Evolutionary conservation across 2,888 invertebrate species (phyloP).

Genomic region (Orthonychiurus folsomi): DNA sequence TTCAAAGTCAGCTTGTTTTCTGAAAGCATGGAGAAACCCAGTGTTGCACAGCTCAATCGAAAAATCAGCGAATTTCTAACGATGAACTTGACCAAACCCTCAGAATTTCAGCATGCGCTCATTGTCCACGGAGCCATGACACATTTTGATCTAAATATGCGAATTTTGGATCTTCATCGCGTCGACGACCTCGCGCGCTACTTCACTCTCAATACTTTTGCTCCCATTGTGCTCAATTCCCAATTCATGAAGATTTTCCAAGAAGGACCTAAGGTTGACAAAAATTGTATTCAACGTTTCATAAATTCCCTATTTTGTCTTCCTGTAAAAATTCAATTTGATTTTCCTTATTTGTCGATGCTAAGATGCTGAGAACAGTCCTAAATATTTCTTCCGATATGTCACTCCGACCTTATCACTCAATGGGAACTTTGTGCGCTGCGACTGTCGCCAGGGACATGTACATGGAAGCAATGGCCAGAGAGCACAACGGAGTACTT

Average conservation of each 20-base stretch:
- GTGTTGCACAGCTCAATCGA: neutral
- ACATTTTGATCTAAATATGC: neutral
- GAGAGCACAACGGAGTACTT: neutral
- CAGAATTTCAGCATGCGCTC: conserved; percentile 2
- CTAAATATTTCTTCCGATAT: neutral
- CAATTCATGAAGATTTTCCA: conserved; percentile 3
- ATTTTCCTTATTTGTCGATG: too few species aligned
- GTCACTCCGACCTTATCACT: neutral
- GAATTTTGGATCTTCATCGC: neutral
- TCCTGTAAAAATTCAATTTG: too few species aligned
- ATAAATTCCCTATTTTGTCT: neutral
- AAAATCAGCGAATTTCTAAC: neutral
- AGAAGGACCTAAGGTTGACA: neutral
- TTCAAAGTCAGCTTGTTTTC: neutral
- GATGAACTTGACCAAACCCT: neutral
- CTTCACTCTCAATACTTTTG: neutral
- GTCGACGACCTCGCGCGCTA: neutral
- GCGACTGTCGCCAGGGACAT: neutral
- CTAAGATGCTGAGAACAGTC: neutral
- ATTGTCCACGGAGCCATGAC: conserved; percentile 7
- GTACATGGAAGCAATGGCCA: neutral
- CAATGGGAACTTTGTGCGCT: neutral
- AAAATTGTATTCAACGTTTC: too few species aligned
- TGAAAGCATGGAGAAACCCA: neutral
- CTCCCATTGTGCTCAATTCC: neutral